phyloP scores from a whole-genome alignment of 2,113 vertebrate species.

The Salminus brasiliensis region DNA sequence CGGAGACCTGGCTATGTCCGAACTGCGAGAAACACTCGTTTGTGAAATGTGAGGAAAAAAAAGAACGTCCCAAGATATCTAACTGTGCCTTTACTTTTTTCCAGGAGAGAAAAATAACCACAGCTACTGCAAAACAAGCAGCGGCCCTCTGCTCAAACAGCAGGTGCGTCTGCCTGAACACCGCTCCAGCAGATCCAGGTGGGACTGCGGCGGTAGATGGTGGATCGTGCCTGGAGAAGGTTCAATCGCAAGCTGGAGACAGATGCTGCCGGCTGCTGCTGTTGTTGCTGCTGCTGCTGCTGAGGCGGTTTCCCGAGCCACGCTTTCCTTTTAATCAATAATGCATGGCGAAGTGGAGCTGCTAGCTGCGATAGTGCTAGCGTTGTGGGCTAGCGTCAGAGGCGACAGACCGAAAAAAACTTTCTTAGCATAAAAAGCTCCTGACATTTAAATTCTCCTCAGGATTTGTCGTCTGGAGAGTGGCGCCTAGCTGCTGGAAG shows the following conservation, averaged over 20 bases:
- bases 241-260: not conserved
- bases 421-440: constrained; percentile 49
- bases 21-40: not conserved
- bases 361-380: not conserved
- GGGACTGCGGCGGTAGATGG: not conserved
- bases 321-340: constrained; percentile 26
- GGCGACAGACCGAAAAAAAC: constrained; percentile 38
- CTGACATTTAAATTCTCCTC: constrained; percentile 49
- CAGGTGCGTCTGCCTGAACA: not conserved
- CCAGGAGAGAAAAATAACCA: not conserved
- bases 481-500: too few species aligned
- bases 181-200: not conserved
- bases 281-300: too few species aligned
- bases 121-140: not conserved
- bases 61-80: not conserved
- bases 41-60: not conserved
- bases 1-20: not conserved
- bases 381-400: constrained; percentile 17
- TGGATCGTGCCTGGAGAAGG: not conserved
- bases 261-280: not conserved
- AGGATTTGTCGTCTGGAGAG: too few species aligned
- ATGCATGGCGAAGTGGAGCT: constrained; percentile 15
- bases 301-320: not conserved
- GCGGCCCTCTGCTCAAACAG: not conserved
- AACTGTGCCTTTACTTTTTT: not conserved